A percentile compares a stretch with the other conserved stretches of the same genome.
Evolutionary conservation across 2,797 vertebrate genomes (phyloP).

Genomic region (Lepus oiostolus): DNA sequence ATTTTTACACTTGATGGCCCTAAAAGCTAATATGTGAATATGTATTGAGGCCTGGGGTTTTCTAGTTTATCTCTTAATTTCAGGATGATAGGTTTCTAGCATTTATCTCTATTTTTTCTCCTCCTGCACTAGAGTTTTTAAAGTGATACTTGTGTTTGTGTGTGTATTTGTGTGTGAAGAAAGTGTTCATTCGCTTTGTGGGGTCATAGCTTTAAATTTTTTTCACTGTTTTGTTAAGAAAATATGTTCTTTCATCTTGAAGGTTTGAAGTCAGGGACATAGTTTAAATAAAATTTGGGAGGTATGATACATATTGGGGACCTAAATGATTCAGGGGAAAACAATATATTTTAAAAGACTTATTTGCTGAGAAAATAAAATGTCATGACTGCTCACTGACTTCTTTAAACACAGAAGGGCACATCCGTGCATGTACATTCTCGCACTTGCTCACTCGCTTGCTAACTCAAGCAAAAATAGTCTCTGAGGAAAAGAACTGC

Average conservation of each 20-base stretch:
- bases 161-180: conserved; percentile 4
- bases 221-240: conserved; percentile 11
- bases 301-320: conserved; percentile 35
- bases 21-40: conserved; percentile 53
- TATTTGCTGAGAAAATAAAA: conserved; percentile 69
- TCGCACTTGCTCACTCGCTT: not conserved
- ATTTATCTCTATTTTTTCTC: conserved; percentile 64
- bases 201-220: conserved; percentile 45
- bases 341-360: conserved; percentile 50
- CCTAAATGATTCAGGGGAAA: conserved; percentile 54
- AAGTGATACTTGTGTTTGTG: not conserved
- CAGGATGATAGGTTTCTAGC: conserved; percentile 56
- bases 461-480: conserved; percentile 75
- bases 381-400: conserved; percentile 1
- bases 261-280: conserved; percentile 43
- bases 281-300: conserved; percentile 52
- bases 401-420: conserved; percentile 29
- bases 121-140: not conserved
- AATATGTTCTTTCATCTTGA: not conserved
- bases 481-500: conserved; percentile 70
- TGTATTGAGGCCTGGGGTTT: not conserved
- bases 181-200: conserved; percentile 62
- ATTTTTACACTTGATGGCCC: conserved; percentile 47
- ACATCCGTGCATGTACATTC: not conserved
- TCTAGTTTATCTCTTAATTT: conserved; percentile 69